A percentile compares a stretch with the other conserved stretches of the same genome.
phyloP scores from a whole-genome alignment of 1,140 invertebrate genomes.

The Stenopsyche tienmushanensis region DNA sequence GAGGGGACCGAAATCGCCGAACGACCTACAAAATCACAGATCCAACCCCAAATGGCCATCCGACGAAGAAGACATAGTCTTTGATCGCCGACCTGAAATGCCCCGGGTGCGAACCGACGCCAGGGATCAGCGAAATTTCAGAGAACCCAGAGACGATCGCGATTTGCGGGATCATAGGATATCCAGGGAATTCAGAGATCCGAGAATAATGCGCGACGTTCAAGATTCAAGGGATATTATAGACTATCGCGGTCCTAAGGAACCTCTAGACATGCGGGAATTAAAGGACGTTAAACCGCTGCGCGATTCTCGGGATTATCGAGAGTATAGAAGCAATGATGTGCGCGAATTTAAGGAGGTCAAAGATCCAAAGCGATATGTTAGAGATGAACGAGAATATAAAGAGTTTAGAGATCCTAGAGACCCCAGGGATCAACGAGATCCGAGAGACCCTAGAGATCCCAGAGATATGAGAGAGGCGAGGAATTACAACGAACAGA shows the following conservation, averaged over 20 bases:
- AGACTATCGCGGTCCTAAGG: slow-evolving; percentile 24
- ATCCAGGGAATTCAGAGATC: slow-evolving; percentile 20
- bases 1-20: slow-evolving; percentile 48
- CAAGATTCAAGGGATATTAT: slow-evolving; percentile 27
- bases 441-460: slow-evolving; percentile 10
- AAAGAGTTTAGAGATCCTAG: slow-evolving; percentile 26
- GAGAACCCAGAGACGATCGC: slow-evolving; percentile 26
- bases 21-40: slow-evolving; percentile 30
- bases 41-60: slow-evolving; percentile 27
- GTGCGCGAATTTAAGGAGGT: slow-evolving; percentile 23
- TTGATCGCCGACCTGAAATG: slow-evolving; percentile 52
- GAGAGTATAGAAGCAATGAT: slow-evolving; percentile 23
- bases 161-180: slow-evolving; percentile 24
- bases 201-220: slow-evolving; percentile 10
- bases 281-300: slow-evolving; percentile 20
- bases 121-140: slow-evolving; percentile 31
- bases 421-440: slow-evolving; percentile 19
- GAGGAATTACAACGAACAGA: slow-evolving; percentile 19
- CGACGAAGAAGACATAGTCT: slow-evolving; percentile 36
- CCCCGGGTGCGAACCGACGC: slow-evolving; percentile 45
- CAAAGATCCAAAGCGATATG: slow-evolving; percentile 27
- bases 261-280: slow-evolving; percentile 29
- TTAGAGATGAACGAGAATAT: slow-evolving; percentile 11
- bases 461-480: background rate
- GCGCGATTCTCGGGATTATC: slow-evolving; percentile 29